These are phyloP conservation scores for Anthoscopus minutus DNA, from an alignment of 2,113 vertebrate genomes.

Conservation along the genomic window DNA sequence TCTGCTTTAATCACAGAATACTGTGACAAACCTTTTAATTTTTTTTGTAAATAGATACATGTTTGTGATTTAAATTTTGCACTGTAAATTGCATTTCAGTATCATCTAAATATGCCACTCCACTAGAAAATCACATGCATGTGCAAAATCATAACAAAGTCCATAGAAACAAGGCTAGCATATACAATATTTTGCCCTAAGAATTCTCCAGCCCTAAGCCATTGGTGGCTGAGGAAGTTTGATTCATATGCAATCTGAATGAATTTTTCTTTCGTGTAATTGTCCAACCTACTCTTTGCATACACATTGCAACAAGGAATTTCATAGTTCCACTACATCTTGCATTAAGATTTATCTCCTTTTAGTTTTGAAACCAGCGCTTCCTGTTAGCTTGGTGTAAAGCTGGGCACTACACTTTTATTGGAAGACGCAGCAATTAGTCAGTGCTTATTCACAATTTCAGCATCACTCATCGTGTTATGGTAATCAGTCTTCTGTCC, in stretches of 20 bases:
- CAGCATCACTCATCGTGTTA: not conserved
- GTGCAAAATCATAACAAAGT: not conserved
- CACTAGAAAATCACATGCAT: not conserved
- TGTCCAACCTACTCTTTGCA: not conserved
- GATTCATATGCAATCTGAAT: not conserved
- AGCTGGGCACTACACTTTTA: not conserved
- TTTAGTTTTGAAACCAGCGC: not conserved
- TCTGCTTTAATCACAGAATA: not conserved
- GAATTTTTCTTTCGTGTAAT: not conserved
- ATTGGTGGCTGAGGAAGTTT: not conserved
- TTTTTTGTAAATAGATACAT: not conserved
- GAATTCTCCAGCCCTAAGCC: not conserved
- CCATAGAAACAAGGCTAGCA: not conserved
- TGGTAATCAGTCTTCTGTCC: not conserved
- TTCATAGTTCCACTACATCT: not conserved
- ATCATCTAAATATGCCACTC: not conserved
- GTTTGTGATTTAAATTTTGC: not conserved
- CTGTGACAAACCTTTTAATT: not conserved
- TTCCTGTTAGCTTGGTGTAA: not conserved
- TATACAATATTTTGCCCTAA: not conserved
- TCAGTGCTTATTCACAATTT: constrained; percentile 19
- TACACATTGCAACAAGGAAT: not conserved
- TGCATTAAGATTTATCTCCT: not conserved
- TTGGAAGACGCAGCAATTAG: not conserved
- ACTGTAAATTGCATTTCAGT: not conserved